Evolutionary conservation across 2,113 vertebrate species (phyloP), one percentile per base, ranked within the genome.

Genomic region (Callocephalon fimbriatum): DNA sequence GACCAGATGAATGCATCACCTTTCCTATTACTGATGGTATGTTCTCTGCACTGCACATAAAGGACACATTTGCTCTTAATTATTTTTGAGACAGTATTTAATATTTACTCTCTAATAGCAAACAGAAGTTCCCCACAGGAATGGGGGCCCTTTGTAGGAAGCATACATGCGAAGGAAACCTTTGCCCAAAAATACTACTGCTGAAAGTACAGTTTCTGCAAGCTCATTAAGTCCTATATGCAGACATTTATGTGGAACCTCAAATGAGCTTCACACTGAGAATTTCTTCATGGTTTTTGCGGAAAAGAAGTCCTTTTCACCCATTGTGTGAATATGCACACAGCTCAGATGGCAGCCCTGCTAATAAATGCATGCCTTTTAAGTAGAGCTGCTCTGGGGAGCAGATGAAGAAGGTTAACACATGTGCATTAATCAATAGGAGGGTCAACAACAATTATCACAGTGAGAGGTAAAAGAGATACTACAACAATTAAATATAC

Each of bases 81-180:
- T 88, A 90, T 82, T 86, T 93, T 93, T 50, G 53, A 76, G 77
- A 45, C 27, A 37, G 19, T 54, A 66, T 90, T 93, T 88, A 90
- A 90, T 86, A 94, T 88, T 66, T 59, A 83, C 0, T 0, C 12
- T 83, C 14, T 70, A 90, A 86, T 12, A 86, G 85, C 71, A 94
- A 96, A 78, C 48, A 94, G 45, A 95, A 86, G 32, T 62, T 83
- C 71, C 38, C 63, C 35, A 58, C 15, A 62, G 65, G n/a, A 88
- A 71, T 0, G 15, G 35, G 6, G 67, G 35, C 79, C 59, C 27
- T 84, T 44, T 27, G 18, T 9, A 88, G 25, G n/a, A 56, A 76
- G 68, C 23, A 27, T 15, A 58, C n/a, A 47, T 47, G 20, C 8
- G 54, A 76, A 82, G 31, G 40, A 20, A 72, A 82, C 17, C 19